Percentiles rank a stretch among this genome's conserved stretches.
These are phyloP conservation scores for Hycleus phaleratus DNA, from an alignment of 1,140 invertebrate species.

Conservation along the genomic window DNA sequence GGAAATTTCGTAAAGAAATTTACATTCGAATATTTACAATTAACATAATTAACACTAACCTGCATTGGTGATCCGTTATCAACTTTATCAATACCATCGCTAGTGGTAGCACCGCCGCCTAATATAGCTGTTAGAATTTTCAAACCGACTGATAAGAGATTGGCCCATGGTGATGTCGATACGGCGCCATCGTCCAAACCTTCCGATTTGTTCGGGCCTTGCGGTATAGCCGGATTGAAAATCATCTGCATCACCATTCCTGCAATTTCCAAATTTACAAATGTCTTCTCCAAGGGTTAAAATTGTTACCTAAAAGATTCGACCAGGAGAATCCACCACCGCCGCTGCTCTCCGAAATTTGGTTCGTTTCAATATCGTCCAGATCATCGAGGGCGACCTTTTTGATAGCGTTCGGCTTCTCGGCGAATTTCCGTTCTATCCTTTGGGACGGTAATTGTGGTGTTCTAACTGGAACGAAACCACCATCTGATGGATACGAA, in stretches of 20 bases:
- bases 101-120: conserved; percentile 58
- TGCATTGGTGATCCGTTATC: conserved; percentile 80
- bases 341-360: conserved; percentile 58
- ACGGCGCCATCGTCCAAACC: conserved; percentile 58
- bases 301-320: conserved; percentile 60
- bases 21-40: neutral
- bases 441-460: conserved; percentile 45
- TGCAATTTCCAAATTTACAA: conserved; percentile 27
- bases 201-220: conserved; percentile 74
- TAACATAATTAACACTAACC: conserved; percentile 44
- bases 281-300: neutral
- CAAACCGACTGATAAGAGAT: conserved; percentile 68
- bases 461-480: conserved; percentile 37
- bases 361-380: conserved; percentile 72
- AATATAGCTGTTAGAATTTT: conserved; percentile 76
- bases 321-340: conserved; percentile 73
- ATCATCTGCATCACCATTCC: conserved; percentile 79
- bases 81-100: conserved; percentile 80
- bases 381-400: conserved; percentile 75
- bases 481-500: conserved; percentile 45
- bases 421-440: conserved; percentile 69
- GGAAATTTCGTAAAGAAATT: neutral
- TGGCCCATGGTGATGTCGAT: conserved; percentile 72
- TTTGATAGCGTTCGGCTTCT: conserved; percentile 79
- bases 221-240: conserved; percentile 56